Conservation (phyloP, 2,888 invertebrate species). For the Mythimna lalbum region DNA sequence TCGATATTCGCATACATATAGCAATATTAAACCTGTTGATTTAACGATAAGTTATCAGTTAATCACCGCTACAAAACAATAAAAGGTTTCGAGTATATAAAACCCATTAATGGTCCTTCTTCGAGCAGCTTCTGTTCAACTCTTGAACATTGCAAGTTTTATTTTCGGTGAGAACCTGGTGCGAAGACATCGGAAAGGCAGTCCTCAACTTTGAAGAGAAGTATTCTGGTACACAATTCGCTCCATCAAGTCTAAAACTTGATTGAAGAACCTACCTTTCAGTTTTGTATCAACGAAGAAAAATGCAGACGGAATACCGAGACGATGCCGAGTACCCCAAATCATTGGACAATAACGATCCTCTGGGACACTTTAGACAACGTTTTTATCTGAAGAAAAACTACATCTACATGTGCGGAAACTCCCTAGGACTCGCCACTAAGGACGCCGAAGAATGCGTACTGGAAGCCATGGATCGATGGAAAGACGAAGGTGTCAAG, state of each 20-base stretch:
- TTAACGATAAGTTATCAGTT: conserved; percentile 50
- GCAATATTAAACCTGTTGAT: conserved; percentile 26
- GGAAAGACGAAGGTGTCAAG: conserved; percentile 81
- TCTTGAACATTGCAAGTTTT: background rate
- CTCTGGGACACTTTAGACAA: conserved; percentile 75
- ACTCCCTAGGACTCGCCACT: conserved; percentile 82
- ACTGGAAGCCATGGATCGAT: conserved; percentile 71
- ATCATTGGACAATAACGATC: conserved; percentile 80
- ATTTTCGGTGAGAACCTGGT: background rate
- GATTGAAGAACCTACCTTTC: background rate
- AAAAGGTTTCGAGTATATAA: conserved; percentile 57
- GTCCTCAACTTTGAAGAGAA: background rate
- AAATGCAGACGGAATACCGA: conserved; percentile 72
- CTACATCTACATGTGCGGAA: conserved; percentile 82
- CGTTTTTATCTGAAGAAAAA: conserved; percentile 79
- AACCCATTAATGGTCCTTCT: conserved; percentile 23
- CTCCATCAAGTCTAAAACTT: background rate
- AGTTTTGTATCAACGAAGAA: background rate
- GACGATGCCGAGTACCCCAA: conserved; percentile 74
- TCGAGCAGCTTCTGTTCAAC: background rate
- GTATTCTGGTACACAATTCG: background rate
- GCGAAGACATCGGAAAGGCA: background rate
- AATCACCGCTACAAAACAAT: conserved; percentile 36
- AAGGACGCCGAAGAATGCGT: conserved; percentile 79
- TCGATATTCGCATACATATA: conserved; percentile 21